Base-by-base conservation (phyloP, 2,797 vertebrate species). In the Amphiprion clarkii region DNA sequence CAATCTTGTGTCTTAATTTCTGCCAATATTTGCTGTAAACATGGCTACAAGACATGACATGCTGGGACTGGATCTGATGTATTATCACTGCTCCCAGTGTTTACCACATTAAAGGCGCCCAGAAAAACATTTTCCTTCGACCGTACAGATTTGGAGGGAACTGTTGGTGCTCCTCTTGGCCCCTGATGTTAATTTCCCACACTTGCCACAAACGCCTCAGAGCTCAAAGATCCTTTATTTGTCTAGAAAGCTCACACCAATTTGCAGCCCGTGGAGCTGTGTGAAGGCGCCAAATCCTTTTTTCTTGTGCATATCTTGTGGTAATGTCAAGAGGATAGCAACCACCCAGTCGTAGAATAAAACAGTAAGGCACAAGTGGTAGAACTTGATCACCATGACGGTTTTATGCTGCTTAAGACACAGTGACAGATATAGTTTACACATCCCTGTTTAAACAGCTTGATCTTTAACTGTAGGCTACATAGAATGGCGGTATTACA, bases 221-320 rank as follows among this genome's bases (percentile, higher is more conserved):
- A 71, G 9, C 39, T 54, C 77, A 74, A 65, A 87, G 87, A 89
- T 90, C 64, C 33, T 87, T 33, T 87, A 82, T 80, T 63, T 0
- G 0, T 8, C 0, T 3, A 23, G 68, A 77, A 3, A 5, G 4
- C 21, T 71, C 81, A 81, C 81, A 44, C 8, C 3, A 31, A 1
- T 27, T 4, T 5, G 13, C 13, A 76, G 7, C 6, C 17, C 8
- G 23, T 14, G 36, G 53, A 46, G 44, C 54, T 21, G 0, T 10
- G n/a, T 51, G 23, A 67, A 40, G 29, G 53, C 19, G 36, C 67
- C 39, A 46, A 68, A 7, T 62, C 9, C 7, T 29, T 56, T 39
- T 5, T 48, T 48, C 2, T n/a, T 42, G 5, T 48, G 6, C 25
- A 14, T 31, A 12, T 57, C n/a, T 51, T 3, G 14, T 59, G 16